Evolutionary conservation across 2,797 vertebrate species (phyloP), one percentile per base, ranked within the genome.

Genomic region (Myotis findleyi): DNA sequence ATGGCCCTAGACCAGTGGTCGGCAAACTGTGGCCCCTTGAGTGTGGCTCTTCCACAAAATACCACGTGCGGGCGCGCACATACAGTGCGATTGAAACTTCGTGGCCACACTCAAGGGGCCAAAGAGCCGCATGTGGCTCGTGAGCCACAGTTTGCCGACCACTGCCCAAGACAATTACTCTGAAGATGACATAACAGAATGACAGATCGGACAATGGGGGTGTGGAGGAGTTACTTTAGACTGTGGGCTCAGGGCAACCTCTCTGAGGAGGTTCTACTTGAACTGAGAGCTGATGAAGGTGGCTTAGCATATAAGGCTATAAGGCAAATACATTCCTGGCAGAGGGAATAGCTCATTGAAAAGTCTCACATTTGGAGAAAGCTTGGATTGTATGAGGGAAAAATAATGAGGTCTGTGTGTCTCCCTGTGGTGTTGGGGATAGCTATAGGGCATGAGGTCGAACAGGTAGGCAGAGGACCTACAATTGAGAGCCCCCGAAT

Each of bases 401-500:
- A 49, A 62, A 25, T 25, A 33, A 59, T 5, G n/a, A 82, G 17
- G 6, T 18, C 20, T n/a, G 9, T 49, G 27, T 73, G 44, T 51
- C 25, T 66, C 14, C n/a, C 2, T 55, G n/a, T 77, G 49, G 30
- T 57, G 33, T 1, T 71, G 6, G 66, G 12, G 12, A n/a, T 55
- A 59, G 7, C 51, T 23, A 44, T 11, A 10, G 7, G 55, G 12
- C 7, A 0, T 49, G n/a, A 47, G 7, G 51, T 83, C 18, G 18
- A 64, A 66, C 3, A 47, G 36, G n/a, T 7, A 25, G 25, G n/a
- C 33, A 23, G 68, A 71, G 25, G 30, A 36, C 23, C 47, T 47
- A 20, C 1, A 11, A 1, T 1, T 23, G 62, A 66, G 1, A 82
- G 44, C 1, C 6, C 4, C 64, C 14, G 18, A n/a, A 14, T 4